These are phyloP conservation scores for Caenorhabditis drosophilae DNA, from an alignment of 2,888 invertebrate species.

Conservation along the genomic window DNA sequence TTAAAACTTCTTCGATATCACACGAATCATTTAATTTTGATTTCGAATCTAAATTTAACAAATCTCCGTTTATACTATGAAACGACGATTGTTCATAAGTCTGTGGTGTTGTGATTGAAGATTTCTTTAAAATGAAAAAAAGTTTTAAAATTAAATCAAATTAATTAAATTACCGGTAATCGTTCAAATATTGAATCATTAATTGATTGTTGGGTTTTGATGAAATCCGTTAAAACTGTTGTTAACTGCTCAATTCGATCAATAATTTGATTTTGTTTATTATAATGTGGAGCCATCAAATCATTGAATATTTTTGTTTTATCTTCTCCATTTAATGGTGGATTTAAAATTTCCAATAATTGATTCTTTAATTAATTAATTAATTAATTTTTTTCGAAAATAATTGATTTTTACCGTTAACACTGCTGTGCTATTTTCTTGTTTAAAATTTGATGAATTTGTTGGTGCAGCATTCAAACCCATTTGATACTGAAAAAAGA, in stretches of 20 bases:
- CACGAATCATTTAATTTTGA: too few relatives aligned
- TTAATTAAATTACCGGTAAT: too few relatives aligned
- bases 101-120: too few relatives aligned
- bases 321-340: conserved; percentile 16
- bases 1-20: too few relatives aligned
- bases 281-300: conserved; percentile 26
- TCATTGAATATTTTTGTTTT: conserved; percentile 14
- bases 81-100: too few relatives aligned
- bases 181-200: conserved; percentile 20
- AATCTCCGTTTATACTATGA: too few relatives aligned
- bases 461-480: conserved; percentile 14
- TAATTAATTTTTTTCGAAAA: background rate
- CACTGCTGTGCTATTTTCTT: conserved; percentile 5
- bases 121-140: too few relatives aligned
- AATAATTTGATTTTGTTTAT: conserved; percentile 31
- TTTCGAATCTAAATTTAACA: too few relatives aligned
- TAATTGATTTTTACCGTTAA: conserved; percentile 23
- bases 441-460: conserved; percentile 12
- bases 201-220: conserved; percentile 16
- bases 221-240: conserved; percentile 13
- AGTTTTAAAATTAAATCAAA: too few relatives aligned
- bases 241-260: conserved; percentile 16
- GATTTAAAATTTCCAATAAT: conserved; percentile 23
- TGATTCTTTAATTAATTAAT: conserved; percentile 18
- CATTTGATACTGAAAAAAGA: conserved; percentile 32